These are phyloP conservation scores for Arctia plantaginis DNA, from an alignment of 2,888 invertebrate genomes.

Conservation along the genomic window DNA sequence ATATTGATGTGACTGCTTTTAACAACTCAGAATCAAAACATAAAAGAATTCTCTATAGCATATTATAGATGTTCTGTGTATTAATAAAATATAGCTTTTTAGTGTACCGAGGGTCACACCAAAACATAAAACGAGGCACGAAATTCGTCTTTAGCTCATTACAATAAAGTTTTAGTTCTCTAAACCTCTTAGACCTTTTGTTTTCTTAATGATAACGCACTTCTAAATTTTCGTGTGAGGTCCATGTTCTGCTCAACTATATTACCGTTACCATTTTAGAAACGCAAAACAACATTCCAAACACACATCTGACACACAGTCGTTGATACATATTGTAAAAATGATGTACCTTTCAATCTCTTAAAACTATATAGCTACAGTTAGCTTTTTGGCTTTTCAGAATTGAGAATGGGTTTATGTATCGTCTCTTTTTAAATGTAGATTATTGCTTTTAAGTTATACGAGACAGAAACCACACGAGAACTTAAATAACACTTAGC, in stretches of 20 bases:
- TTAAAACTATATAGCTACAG: background rate
- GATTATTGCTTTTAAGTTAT: background rate
- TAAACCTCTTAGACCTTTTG: background rate
- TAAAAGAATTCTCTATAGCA: background rate
- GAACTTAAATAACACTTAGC: background rate
- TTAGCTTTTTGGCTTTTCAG: background rate
- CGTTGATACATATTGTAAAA: no score
- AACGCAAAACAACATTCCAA: no score
- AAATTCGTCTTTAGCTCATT: no score
- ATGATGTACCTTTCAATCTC: no score
- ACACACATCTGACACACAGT: no score
- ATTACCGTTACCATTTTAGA: no score
- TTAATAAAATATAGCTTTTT: background rate
- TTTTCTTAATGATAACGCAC: background rate
- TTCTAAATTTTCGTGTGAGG: background rate
- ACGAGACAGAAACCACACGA: background rate
- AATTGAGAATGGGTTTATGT: background rate
- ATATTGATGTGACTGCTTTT: slow-evolving; percentile 28
- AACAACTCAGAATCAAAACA: slow-evolving; percentile 28
- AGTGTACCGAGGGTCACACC: background rate
- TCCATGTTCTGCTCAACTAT: background rate
- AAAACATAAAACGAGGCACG: background rate
- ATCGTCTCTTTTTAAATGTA: background rate
- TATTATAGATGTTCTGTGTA: background rate
- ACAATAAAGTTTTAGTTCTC: background rate